phyloP scores from a whole-genome alignment of 2,113 vertebrate species.

The Dendrocopos noguchii region DNA sequence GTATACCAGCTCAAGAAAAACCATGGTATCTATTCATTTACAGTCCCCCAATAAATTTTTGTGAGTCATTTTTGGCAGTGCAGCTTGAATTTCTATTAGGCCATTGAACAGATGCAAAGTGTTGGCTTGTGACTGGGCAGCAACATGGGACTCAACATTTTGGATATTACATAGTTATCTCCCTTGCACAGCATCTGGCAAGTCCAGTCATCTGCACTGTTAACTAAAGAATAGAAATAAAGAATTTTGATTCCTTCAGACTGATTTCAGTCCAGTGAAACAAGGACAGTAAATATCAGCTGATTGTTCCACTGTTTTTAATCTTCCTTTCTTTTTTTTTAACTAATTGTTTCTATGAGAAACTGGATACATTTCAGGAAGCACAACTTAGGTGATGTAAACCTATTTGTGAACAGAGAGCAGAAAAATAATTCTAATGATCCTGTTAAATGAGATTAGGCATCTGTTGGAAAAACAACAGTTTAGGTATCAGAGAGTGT shows the following conservation, averaged over 20 bases:
- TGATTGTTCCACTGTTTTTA: not conserved
- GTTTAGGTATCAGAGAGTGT: not conserved
- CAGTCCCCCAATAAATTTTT: not conserved
- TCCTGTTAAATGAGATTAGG: not conserved
- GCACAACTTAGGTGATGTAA: not conserved
- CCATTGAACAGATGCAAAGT: conserved; percentile 42
- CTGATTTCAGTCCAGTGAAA: not conserved
- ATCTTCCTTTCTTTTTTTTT: not conserved
- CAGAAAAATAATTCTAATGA: not conserved
- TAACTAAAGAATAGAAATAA: not conserved
- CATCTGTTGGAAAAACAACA: not conserved
- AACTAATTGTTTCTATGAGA: not conserved
- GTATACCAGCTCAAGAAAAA: not conserved
- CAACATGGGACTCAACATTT: conserved; percentile 10
- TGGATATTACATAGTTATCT: conserved; percentile 30
- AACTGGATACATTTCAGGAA: not conserved
- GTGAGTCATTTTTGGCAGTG: not conserved
- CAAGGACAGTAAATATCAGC: not conserved
- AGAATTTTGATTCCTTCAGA: not conserved
- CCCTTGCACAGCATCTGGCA: conserved; percentile 21
- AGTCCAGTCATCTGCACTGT: not conserved
- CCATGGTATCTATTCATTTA: not conserved
- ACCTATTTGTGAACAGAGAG: not conserved
- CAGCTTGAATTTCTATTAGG: conserved; percentile 30
- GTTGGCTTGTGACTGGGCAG: conserved; percentile 19